These are phyloP conservation scores for Papilio gigon DNA, from an alignment of 2,888 invertebrate genomes.

Conservation along the genomic window DNA sequence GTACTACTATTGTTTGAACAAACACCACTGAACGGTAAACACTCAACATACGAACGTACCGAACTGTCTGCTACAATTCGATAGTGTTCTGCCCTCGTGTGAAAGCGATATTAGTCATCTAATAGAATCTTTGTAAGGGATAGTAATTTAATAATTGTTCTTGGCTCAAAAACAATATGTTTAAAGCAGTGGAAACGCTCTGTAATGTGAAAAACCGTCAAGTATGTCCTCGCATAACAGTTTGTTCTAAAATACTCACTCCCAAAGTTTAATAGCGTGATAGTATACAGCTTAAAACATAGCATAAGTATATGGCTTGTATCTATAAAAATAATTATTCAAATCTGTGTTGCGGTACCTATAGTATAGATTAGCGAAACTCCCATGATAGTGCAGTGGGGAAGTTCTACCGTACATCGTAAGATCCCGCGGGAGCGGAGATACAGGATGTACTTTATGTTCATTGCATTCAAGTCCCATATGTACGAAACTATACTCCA, in stretches of 20 bases:
- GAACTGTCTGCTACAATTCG: not conserved
- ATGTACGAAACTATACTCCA: not conserved
- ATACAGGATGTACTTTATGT: slow-evolving; percentile 11
- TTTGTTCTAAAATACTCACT: too few relatives aligned
- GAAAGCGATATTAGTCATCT: slow-evolving; percentile 20
- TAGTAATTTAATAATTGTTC: not conserved
- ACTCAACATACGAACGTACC: too few relatives aligned
- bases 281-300: too few relatives aligned
- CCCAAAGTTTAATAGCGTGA: too few relatives aligned
- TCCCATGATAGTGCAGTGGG: not conserved
- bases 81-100: not conserved
- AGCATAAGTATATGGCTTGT: too few relatives aligned
- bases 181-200: too few relatives aligned
- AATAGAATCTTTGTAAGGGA: slow-evolving; percentile 28
- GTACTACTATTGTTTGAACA: too few relatives aligned
- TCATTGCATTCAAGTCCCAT: not conserved
- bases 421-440: not conserved
- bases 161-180: not conserved
- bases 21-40: too few relatives aligned
- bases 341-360: too few relatives aligned
- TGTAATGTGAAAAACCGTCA: too few relatives aligned
- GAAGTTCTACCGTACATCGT: not conserved
- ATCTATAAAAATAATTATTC: too few relatives aligned
- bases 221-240: too few relatives aligned
- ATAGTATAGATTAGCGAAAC: not conserved